phyloP scores from a whole-genome alignment of 2,888 invertebrate genomes.

The Synanthedon andrenaeformis region DNA sequence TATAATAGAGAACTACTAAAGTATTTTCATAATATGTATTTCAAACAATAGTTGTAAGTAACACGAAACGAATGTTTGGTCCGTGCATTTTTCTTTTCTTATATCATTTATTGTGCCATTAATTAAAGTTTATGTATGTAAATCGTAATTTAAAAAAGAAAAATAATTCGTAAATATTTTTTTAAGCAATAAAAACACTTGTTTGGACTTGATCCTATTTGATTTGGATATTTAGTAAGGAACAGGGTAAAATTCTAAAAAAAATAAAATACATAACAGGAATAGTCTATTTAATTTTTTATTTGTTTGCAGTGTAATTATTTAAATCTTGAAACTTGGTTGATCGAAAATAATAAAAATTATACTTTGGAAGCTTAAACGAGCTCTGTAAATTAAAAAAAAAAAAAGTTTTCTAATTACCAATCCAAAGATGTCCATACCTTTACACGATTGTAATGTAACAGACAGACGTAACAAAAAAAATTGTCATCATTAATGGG shows the following conservation, averaged over 20 bases:
- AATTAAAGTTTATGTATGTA: neutral
- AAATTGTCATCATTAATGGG: too few species aligned
- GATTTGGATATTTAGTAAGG: slow-evolving; percentile 18
- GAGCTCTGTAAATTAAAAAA: too few species aligned
- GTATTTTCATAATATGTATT: slow-evolving; percentile 64
- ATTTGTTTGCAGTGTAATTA: too few species aligned
- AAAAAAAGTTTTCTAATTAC: too few species aligned
- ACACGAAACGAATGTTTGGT: slow-evolving; percentile 3
- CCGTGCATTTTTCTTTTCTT: neutral
- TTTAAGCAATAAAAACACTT: slow-evolving; percentile 7
- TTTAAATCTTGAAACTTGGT: too few species aligned
- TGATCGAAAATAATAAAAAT: too few species aligned
- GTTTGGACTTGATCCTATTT: neutral
- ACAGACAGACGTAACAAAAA: too few species aligned
- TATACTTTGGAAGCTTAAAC: too few species aligned
- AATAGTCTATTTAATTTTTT: too few species aligned
- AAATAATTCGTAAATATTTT: slow-evolving; percentile 13
- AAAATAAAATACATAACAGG: slow-evolving; percentile 1
- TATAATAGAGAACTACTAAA: neutral
- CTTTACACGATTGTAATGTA: too few species aligned
- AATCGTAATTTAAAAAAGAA: slow-evolving; percentile 2
- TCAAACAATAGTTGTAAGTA: slow-evolving; percentile 32
- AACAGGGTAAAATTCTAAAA: slow-evolving; percentile 52
- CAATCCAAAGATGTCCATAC: too few species aligned
- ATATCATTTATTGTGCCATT: neutral